Evolutionary conservation across 1,140 invertebrate genomes (phyloP).

Genomic region (Orius laevigatus): DNA sequence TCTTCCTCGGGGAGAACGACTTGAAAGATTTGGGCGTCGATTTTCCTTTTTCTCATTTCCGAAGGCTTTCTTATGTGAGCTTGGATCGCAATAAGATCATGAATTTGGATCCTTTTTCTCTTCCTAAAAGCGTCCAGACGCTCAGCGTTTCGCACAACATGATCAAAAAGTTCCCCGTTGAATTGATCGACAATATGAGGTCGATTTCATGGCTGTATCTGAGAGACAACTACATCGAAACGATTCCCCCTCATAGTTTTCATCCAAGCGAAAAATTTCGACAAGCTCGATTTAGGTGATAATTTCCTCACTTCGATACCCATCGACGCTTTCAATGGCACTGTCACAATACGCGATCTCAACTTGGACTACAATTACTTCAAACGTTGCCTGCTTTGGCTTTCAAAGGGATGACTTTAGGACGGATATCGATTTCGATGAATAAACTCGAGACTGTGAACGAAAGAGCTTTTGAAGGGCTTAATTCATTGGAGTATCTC

Average conservation of each 20-base stretch:
- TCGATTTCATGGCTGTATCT: constrained; percentile 44
- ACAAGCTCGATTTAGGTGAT: constrained; percentile 70
- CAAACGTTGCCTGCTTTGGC: constrained; percentile 39
- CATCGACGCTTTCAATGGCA: constrained; percentile 42
- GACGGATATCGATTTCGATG: constrained; percentile 59
- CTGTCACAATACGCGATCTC: constrained; percentile 57
- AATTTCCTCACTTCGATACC: constrained; percentile 49
- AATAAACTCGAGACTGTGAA: constrained; percentile 53
- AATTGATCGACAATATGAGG: constrained; percentile 2
- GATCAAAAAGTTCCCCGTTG: constrained; percentile 41
- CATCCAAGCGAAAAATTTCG: constrained; percentile 44
- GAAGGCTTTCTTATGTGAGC: constrained; percentile 48
- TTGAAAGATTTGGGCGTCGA: constrained; percentile 38
- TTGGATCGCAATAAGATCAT: constrained; percentile 54
- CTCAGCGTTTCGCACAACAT: constrained; percentile 59
- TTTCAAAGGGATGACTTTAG: constrained; percentile 48
- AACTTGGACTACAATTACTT: constrained; percentile 65
- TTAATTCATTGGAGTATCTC: constrained; percentile 58
- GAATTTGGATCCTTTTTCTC: constrained; percentile 35
- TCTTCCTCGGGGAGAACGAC: constrained; percentile 70
- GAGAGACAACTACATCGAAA: constrained; percentile 58
- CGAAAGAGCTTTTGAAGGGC: constrained; percentile 47
- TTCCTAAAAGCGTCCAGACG: constrained; percentile 48
- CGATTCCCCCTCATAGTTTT: constrained; percentile 37
- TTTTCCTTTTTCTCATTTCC: constrained; percentile 34